These are phyloP conservation scores for Alitta virens DNA, from an alignment of 2,888 invertebrate species.

Conservation along the genomic window DNA sequence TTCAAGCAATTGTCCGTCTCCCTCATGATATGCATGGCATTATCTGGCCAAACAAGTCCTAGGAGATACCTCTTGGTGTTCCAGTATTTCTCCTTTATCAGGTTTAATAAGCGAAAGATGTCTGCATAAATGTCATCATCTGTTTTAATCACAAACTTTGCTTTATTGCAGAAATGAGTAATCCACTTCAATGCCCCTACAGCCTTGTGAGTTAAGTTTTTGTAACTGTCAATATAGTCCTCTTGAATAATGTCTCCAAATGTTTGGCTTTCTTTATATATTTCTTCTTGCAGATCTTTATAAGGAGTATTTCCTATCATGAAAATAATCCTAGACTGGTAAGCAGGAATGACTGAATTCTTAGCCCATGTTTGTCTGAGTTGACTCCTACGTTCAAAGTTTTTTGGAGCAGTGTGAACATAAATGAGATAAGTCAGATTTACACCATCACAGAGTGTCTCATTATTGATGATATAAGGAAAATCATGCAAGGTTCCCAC, in stretches of 20 bases:
- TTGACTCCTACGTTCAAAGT: conserved; percentile 1
- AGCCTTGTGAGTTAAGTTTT: conserved; percentile 57
- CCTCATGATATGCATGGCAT: conserved; percentile 24
- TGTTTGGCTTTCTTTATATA: conserved; percentile 37
- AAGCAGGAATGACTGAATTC: neutral
- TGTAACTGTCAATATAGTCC: conserved; percentile 41
- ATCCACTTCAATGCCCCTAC: conserved; percentile 56
- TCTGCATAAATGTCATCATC: conserved; percentile 6
- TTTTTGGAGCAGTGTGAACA: conserved; percentile 6
- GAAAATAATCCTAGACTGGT: conserved; percentile 6
- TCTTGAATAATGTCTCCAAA: conserved; percentile 44
- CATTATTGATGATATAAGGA: neutral
- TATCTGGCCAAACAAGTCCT: conserved; percentile 50
- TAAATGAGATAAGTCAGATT: conserved; percentile 6
- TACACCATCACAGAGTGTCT: neutral
- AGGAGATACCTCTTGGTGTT: conserved; percentile 29
- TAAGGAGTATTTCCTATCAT: conserved; percentile 1
- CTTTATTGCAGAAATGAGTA: conserved; percentile 42
- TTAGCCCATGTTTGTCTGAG: conserved; percentile 12
- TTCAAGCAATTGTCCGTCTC: neutral
- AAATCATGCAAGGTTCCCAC: neutral
- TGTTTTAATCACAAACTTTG: neutral
- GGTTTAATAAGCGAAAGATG: conserved; percentile 3
- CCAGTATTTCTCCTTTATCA: neutral
- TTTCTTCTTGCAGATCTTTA: conserved; percentile 30